phyloP scores from a whole-genome alignment of 1,140 invertebrate species.

The Pygmarrhopalites habei region DNA sequence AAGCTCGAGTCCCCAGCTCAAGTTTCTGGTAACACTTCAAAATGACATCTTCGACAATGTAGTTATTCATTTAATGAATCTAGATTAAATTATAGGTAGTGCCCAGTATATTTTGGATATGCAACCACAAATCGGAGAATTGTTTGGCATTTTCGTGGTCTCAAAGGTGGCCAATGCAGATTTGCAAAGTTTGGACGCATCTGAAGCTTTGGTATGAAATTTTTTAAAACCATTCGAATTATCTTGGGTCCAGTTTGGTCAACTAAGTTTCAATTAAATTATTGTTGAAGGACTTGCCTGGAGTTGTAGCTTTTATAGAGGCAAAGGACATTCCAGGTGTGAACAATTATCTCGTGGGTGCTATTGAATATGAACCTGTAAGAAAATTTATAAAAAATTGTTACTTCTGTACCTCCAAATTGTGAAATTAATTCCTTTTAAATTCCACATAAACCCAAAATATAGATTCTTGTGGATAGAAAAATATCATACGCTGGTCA shows the following conservation, averaged over 20 bases:
- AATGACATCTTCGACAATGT: no score
- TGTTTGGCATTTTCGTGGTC: constrained; percentile 46
- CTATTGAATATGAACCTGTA: no score
- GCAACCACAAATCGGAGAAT: constrained; percentile 41
- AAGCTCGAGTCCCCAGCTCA: constrained; percentile 47
- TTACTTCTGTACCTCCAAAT: no score
- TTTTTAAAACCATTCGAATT: neutral
- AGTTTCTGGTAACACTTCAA: no score
- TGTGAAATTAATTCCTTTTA: no score
- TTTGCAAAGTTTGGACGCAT: constrained; percentile 40
- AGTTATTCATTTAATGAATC: neutral
- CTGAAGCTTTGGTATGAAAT: constrained; percentile 38
- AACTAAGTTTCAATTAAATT: no score
- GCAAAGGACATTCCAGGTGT: constrained; percentile 45
- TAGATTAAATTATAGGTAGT: constrained; percentile 41
- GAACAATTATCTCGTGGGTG: constrained; percentile 41
- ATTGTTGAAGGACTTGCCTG: constrained; percentile 41
- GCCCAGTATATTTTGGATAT: constrained; percentile 47
- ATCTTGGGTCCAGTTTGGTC: neutral
- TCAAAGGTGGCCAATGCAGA: constrained; percentile 43
- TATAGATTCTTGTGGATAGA: constrained; percentile 47
- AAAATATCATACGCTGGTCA: constrained; percentile 54
- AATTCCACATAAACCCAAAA: no score
- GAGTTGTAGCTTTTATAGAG: constrained; percentile 44
- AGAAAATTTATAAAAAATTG: no score